Conservation (phyloP, 2,888 invertebrate species). For the Ischnura elegans region DNA sequence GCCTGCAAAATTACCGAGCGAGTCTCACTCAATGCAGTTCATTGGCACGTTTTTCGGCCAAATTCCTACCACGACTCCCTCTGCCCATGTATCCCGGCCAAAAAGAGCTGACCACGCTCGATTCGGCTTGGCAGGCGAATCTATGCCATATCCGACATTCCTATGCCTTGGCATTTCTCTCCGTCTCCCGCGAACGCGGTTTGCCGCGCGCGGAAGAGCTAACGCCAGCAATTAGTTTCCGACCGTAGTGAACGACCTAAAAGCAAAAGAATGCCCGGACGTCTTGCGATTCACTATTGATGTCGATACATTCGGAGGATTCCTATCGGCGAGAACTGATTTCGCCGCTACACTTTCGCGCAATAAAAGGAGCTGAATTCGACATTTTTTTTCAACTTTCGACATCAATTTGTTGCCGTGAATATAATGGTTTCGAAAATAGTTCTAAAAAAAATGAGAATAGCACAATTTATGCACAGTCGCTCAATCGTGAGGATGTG, state of each 20-base stretch:
- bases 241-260: background rate
- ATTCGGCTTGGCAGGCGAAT: background rate
- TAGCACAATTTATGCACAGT: background rate
- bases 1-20: background rate
- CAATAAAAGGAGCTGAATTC: background rate
- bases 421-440: background rate
- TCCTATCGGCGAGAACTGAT: background rate
- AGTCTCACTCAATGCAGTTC: slow-evolving; percentile 2
- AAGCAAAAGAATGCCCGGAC: background rate
- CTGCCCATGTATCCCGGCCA: background rate
- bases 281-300: background rate
- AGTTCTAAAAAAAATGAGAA: background rate
- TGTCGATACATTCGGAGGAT: slow-evolving; percentile 2
- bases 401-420: background rate
- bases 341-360: background rate
- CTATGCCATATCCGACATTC: slow-evolving; percentile 19
- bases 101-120: background rate
- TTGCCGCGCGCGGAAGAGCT: background rate
- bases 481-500: background rate
- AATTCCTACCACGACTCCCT: background rate
- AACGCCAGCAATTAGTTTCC: slow-evolving; percentile 22
- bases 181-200: background rate
- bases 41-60: background rate
- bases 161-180: background rate
- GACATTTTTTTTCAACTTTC: background rate